Evolutionary conservation across 2,797 vertebrate species (phyloP), one percentile per base, ranked within the genome.

Genomic region (Neosilurus hyrtlii): DNA sequence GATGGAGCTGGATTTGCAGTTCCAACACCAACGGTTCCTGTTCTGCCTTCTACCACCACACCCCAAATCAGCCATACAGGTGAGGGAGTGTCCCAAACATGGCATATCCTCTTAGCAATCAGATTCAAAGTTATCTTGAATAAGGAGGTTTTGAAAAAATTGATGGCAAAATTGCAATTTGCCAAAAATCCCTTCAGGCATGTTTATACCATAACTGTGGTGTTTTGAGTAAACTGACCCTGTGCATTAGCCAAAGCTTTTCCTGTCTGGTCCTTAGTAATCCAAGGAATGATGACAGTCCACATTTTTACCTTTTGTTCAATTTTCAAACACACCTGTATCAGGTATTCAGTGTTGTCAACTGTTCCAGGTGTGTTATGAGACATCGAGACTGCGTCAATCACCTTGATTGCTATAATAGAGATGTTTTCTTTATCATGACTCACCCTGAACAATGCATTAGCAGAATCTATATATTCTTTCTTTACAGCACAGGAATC

Each of bases 11-110:
- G 91, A 22, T 92, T 91, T 88, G 92, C 93, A 0, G 95, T 95
- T 75, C 94, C 95, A 35, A 95, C 93, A 56, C 95, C 95, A 2
- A 95, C 86, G 74, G 94, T 95, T 57, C 95, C 95, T 10, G n/a
- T 92, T 78, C 87, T 94, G 1, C 89, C 91, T 0, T 66, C 87
- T 8, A 11, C 86, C 87, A 91, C 80, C 5, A 88, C 89, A 84
- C 82, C 88, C 76, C 91, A 91, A 85, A 82, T 81, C 87, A 93
- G 91, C 0, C 88, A 90, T 30, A 88, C 90, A 92, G 91, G 95
- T 95, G 87, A 94, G 87, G 4, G 22, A n/a, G 70, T 15, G 4
- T 6, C 61, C n/a, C 68, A 56, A 43, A 72, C 37, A 5, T 70
- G 35, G 2, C 9, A 35, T 1, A 3, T 12, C 16, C 18, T 52